Base-by-base conservation (phyloP, 2,888 invertebrate genomes). In the Psococerastis gibbosa region DNA sequence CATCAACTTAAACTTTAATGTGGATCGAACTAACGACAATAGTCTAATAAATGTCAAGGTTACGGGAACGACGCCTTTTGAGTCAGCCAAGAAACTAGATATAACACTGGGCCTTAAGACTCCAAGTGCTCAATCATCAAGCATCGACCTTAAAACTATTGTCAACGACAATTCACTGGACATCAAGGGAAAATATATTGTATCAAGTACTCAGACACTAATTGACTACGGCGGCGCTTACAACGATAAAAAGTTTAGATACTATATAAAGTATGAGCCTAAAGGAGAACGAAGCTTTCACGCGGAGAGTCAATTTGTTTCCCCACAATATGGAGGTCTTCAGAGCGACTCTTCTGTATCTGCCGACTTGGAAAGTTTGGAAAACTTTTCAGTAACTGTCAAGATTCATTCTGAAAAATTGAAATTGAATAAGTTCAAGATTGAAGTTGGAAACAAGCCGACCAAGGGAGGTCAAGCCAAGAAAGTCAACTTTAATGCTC, bases 331-430 rank as follows among this genome's bases (percentile, higher is more conserved):
- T 35, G 52, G 50, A 23, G 52, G 52, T 33, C 53, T 53, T 1
- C 62, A 60, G 31, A 55, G 68, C 1, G 73, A 75, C 44, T 67
- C 66, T 1, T 60, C 60, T 38, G 53, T 54, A 2, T 57, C 57
- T 34, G 53, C 57, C 2, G 69, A 68, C 42, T 57, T 75, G 1
- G 64, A 65, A 16, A 70, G 67, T 43, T 62, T 74, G 17, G 78
- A 84, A 49, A 70, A 78, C 51, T 73, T 83, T 45, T 59, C 63
- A 43, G 55, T 83, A 23, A 70, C 72, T 48, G 54, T 69, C 0
- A 65, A 69, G 47, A 66, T 73, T 11, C 71, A 79, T 57, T 75
- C 75, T 1, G 70, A 71, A 3, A 70, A 69, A 50, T 55, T 82
- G 1, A 69, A 75, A 18, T 54, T 74, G 23, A 69, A 82, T 49